Evolutionary conservation across 2,888 invertebrate species (phyloP).

Genomic region (Drosophila parthenogenetica): DNA sequence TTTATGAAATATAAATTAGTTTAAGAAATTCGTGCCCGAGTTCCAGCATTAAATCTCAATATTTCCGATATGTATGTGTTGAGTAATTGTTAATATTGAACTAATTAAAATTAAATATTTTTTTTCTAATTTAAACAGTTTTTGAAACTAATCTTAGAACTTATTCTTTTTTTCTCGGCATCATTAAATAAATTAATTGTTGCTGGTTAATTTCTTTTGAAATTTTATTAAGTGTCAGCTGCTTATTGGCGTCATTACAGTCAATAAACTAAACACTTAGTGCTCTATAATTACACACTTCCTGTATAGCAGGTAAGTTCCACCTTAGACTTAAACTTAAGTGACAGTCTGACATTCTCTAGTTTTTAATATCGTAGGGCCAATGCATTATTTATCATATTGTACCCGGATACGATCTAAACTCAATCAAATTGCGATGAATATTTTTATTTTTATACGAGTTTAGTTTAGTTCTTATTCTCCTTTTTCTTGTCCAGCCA

Average conservation of each 20-base stretch:
- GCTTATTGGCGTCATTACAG: constrained; percentile 30
- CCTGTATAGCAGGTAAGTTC: constrained; percentile 41
- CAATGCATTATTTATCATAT: constrained; percentile 59
- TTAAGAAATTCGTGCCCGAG: no score
- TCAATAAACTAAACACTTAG: constrained; percentile 47
- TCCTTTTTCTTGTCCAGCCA: not conserved
- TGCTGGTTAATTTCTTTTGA: not conserved
- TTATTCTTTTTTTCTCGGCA: no score
- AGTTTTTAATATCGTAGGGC: constrained; percentile 12
- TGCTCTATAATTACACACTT: constrained; percentile 54
- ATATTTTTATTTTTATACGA: not conserved
- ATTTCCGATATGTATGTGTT: no score
- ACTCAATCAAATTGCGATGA: constrained; percentile 10
- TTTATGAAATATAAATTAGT: no score
- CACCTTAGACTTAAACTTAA: constrained; percentile 5
- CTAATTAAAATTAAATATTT: no score
- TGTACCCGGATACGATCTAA: constrained; percentile 22
- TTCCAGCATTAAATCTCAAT: no score
- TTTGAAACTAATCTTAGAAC: no score
- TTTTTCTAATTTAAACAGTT: no score
- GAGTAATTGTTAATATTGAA: no score
- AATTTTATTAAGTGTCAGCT: constrained; percentile 8
- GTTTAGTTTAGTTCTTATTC: constrained; percentile 7
- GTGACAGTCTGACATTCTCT: constrained; percentile 31
- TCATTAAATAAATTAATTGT: no score